These are phyloP conservation scores for Festucalex cinctus DNA, from an alignment of 2,113 vertebrate genomes.

Conservation along the genomic window DNA sequence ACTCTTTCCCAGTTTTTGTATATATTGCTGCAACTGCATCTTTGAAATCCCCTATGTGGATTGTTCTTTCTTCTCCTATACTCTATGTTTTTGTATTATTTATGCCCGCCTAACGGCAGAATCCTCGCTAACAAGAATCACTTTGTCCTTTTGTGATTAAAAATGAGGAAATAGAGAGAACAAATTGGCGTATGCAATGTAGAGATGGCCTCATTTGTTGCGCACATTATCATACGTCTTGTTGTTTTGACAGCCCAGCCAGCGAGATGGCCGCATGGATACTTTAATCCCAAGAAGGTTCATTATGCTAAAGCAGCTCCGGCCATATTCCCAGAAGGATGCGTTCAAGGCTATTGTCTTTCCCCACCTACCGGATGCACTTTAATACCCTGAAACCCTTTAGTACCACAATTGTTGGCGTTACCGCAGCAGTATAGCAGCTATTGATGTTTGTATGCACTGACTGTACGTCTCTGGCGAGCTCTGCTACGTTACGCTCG, in stretches of 20 bases:
- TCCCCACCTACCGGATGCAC: background rate
- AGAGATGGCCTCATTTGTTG: constrained; percentile 34
- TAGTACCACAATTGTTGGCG: background rate
- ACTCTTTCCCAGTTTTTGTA: constrained; percentile 23
- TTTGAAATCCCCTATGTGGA: constrained; percentile 11
- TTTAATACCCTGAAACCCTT: background rate
- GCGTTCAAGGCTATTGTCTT: constrained; percentile 12
- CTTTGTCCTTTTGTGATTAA: constrained; percentile 20
- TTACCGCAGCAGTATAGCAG: background rate
- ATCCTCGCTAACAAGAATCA: constrained; percentile 13
- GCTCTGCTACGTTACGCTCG: constrained; percentile 40
- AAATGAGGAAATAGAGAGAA: constrained; percentile 21
- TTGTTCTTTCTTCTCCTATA: constrained; percentile 2
- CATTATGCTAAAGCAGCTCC: constrained; percentile 49
- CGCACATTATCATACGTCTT: constrained; percentile 46
- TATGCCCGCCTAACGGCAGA: constrained; percentile 1
- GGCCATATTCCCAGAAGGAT: constrained; percentile 37
- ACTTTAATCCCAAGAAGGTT: constrained; percentile 58
- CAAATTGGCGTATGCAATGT: constrained; percentile 33
- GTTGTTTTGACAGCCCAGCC: constrained; percentile 38
- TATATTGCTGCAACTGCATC: constrained; percentile 30
- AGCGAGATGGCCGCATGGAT: constrained; percentile 24
- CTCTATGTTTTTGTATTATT: background rate
- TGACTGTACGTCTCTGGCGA: constrained; percentile 13
- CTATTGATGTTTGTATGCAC: constrained; percentile 33